Evolutionary conservation across 2,113 vertebrate species (phyloP), one percentile per base, ranked within the genome.

Genomic region (Tragelaphus scriptus): DNA sequence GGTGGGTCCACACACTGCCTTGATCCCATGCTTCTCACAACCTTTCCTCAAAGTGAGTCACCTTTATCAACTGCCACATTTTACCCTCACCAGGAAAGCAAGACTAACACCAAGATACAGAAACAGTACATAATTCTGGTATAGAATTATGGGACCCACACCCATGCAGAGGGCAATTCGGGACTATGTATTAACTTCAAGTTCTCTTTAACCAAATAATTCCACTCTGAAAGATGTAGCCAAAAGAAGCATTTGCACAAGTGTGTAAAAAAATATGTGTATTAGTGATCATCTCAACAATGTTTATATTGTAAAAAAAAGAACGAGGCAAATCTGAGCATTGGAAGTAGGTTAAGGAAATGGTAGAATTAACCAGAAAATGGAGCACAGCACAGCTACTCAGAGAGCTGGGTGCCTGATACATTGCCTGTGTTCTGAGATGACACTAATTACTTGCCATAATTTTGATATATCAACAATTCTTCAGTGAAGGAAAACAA

Each of bases 191-290:
- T 26, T 44, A 58, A 90, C 26, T 6, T 26, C 44, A 77, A 8
- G 5, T 58, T 75, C 81, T 75, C 53, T 91, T 75, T 85, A 85
- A 65, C 16, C 47, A 23, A 15, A 5, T 19, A 63, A 53, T 55
- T 68, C 53, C n/a, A 86, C 53, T 88, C 47, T 58, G n/a, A 96
- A 84, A 92, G 92, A 44, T 11, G 23, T 47, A 93, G 56, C 63
- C 63, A 25, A 63, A 10, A 55, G 63, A 92, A 85, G 81, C 55
- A 40, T 26, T 40, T 25, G 77, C 12, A 36, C 28, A 30, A 71
- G 23, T 16, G 14, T 40, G 25, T 16, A 80, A 92, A 92, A 44
- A 44, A 26, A 15, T 10, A 53, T 2, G 28, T 2, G 23, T 2
- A 40, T 25, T 23, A 32, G 47, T 16, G 49, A 75, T 53, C 47